These are phyloP conservation scores for Eurois occulta DNA, from an alignment of 2,888 invertebrate species.

Conservation along the genomic window DNA sequence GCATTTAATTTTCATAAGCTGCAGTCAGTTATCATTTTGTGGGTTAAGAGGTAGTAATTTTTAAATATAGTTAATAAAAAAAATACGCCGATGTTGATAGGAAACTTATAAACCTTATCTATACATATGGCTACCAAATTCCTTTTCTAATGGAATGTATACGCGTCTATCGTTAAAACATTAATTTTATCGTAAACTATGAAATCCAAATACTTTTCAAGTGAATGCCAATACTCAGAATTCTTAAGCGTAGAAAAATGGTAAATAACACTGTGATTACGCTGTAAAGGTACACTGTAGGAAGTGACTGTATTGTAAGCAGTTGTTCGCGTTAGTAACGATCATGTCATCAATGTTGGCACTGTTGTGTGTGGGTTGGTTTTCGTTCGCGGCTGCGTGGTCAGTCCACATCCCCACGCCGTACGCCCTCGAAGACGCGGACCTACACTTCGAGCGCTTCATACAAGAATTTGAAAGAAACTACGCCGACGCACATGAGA, in stretches of 20 bases:
- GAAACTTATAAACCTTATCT: no score
- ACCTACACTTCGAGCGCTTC: slow-evolving; percentile 46
- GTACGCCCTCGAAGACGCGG: slow-evolving; percentile 39
- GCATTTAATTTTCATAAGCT: no score
- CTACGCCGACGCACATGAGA: slow-evolving; percentile 45
- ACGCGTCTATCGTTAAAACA: no score
- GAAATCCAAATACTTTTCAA: no score
- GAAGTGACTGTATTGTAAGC: background rate
- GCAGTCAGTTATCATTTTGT: no score
- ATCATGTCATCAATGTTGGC: slow-evolving; percentile 23
- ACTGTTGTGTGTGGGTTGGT: slow-evolving; percentile 23
- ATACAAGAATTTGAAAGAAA: slow-evolving; percentile 15
- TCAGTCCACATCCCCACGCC: background rate
- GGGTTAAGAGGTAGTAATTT: no score
- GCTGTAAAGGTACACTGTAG: background rate
- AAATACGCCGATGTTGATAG: no score
- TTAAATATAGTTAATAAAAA: no score
- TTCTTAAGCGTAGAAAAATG: background rate
- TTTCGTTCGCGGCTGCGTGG: slow-evolving; percentile 3
- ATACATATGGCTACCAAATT: no score
- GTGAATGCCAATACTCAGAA: background rate
- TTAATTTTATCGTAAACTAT: background rate
- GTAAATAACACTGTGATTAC: slow-evolving; percentile 11
- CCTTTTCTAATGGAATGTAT: no score
- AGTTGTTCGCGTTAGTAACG: background rate